Conservation (phyloP, 2,113 vertebrate species). For the Bos javanicus region DNA sequence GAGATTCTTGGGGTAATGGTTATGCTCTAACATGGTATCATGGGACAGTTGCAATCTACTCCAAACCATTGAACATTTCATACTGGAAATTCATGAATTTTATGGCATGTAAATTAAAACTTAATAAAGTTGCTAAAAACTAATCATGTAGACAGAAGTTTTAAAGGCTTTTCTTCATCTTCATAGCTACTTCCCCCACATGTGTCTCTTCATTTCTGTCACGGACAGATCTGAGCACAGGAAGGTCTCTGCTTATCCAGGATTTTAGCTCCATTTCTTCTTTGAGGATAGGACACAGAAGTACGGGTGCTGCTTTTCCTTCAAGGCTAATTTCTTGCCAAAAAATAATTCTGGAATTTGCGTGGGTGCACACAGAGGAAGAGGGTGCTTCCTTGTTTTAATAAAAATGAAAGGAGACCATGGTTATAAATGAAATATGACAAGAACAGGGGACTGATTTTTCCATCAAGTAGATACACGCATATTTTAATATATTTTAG, state of each 20-base stretch:
- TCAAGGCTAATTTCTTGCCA: constrained; percentile 44
- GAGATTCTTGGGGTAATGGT: background rate
- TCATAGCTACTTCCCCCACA: rapidly evolving
- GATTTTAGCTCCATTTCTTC: constrained; percentile 2
- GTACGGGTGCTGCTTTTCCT: background rate
- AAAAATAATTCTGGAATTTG: constrained; percentile 38
- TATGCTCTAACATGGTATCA: background rate
- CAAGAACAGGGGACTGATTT: constrained; percentile 46
- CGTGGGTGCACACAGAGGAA: background rate
- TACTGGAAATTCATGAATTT: background rate
- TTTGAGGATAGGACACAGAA: background rate
- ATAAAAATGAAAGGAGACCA: constrained; percentile 39
- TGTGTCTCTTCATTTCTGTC: background rate
- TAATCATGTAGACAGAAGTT: background rate
- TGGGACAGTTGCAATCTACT: background rate
- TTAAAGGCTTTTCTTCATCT: background rate
- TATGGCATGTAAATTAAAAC: background rate
- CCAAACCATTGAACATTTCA: background rate
- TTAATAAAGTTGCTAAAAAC: background rate
- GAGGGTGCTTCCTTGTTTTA: constrained; percentile 38
- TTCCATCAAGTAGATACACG: constrained; percentile 53
- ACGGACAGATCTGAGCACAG: background rate
- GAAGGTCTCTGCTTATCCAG: rapidly evolving
- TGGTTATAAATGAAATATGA: constrained; percentile 25
- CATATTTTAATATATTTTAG: constrained; percentile 52